A percentile compares a stretch with the other conserved stretches of the same genome.
Evolutionary conservation across 2,797 vertebrate species (phyloP).

Genomic region (Falco concolor): DNA sequence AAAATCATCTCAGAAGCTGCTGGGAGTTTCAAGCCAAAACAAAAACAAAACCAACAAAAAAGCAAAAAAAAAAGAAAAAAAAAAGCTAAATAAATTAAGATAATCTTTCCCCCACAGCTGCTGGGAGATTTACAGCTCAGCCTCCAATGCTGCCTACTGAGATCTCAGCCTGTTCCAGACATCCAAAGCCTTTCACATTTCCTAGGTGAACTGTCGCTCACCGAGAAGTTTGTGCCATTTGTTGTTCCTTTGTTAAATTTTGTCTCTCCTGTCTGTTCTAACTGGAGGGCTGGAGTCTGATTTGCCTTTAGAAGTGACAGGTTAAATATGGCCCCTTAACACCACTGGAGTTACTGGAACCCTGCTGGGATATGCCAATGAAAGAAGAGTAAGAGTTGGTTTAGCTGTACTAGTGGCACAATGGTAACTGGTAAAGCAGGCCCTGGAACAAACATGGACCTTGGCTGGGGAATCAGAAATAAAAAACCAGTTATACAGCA

Average conservation of each 20-base stretch:
- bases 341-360: neutral
- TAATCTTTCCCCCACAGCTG: constrained; percentile 35
- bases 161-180: neutral
- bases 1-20: constrained; percentile 63
- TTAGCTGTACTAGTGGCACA: neutral
- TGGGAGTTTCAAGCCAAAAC: constrained; percentile 57
- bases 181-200: neutral
- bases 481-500: neutral
- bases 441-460: neutral
- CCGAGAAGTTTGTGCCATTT: neutral
- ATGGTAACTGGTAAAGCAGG: neutral
- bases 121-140: constrained; percentile 35
- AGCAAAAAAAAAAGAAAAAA: neutral
- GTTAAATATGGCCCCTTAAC: neutral
- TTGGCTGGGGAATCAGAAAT: neutral
- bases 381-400: neutral
- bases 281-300: neutral
- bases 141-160: neutral
- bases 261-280: neutral
- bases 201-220: neutral
- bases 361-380: neutral
- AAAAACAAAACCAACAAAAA: neutral
- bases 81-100: constrained; percentile 37
- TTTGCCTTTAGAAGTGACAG: neutral
- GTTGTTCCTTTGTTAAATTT: neutral